Conservation (phyloP, 1,140 invertebrate species). For the Lethrus apterus region DNA sequence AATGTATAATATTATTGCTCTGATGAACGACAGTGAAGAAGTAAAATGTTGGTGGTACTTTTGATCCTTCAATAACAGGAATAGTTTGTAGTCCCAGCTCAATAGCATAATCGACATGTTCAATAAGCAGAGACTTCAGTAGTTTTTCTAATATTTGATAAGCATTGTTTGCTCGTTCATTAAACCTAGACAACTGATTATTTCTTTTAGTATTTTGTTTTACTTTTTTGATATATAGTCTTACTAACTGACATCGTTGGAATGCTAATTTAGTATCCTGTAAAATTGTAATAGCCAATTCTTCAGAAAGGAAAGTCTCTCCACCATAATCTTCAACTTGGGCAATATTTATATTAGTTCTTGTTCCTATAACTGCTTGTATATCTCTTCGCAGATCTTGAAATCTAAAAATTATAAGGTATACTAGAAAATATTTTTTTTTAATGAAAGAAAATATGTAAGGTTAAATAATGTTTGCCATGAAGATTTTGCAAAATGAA, state of each 20-base stretch:
- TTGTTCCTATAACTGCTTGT: conserved; percentile 84
- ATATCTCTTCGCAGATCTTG: conserved; percentile 88
- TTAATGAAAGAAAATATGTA: too few species aligned
- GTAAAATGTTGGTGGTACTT: conserved; percentile 71
- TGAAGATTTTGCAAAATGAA: too few species aligned
- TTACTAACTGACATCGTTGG: conserved; percentile 74
- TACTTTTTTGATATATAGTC: background rate
- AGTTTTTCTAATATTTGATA: conserved; percentile 81
- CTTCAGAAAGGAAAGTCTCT: conserved; percentile 95
- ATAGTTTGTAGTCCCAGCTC: conserved; percentile 88
- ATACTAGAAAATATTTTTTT: background rate
- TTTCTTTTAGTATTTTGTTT: background rate
- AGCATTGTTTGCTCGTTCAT: conserved; percentile 74
- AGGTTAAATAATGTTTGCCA: too few species aligned
- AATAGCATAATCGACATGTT: conserved; percentile 94
- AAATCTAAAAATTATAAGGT: conserved; percentile 53
- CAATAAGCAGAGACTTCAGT: conserved; percentile 77
- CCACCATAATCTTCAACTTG: conserved; percentile 93
- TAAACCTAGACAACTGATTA: conserved; percentile 65
- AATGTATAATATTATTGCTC: conserved; percentile 91
- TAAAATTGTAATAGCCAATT: conserved; percentile 87
- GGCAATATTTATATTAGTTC: conserved; percentile 88
- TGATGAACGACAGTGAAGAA: conserved; percentile 94
- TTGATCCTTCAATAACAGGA: conserved; percentile 80
- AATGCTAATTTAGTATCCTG: conserved; percentile 90